Base-by-base conservation (phyloP, 2,888 invertebrate species). In the Drosophila parthenogenetica region DNA sequence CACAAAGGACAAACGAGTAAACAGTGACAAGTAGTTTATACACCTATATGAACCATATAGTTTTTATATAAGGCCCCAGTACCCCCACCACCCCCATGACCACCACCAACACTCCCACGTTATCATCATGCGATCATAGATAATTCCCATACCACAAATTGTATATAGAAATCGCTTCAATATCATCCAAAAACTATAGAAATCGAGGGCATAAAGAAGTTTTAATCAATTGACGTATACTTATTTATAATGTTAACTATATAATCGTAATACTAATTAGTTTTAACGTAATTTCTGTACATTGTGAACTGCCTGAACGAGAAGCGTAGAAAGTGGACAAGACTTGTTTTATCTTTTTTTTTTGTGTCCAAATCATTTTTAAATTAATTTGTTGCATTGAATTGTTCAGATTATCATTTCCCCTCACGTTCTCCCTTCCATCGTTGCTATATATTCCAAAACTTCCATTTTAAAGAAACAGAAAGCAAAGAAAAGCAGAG, bases 1-100 rank as follows among this genome's bases (percentile, higher is more conserved):
- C 64, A 51, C 53, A 19, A 73, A 69, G 81, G 87, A 85, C 81
- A 85, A 87, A 87, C 85, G 84, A 82, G 87, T 79, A 87, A 82
- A 84, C 87, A 85, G 85, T 87, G 85, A 85, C 85, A 85, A 85
- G 68, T 85, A 85, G 87, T 50, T 73, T 64, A 54, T 79, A 45
- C 13, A 14, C 2, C 29, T 22, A n/a, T 49, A 49, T 25, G 35
- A 29, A 29, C 29, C 14, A 39, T 51, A 59, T 19, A 79, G 78
- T 54, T 72, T 65, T 68, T 42, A 35, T 63, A 64, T 69, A 72
- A 69, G 54, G 22, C 43, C 49, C 43, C 13, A 50, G n/a, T n/a
- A 25, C 11, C 54, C 42, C 5, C 17, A 42, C 3, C n/a, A 11
- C 5, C 54, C 42, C 5, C 17, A 42, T 1, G 8, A 11, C 5